Base-by-base conservation (phyloP, 2,113 vertebrate genomes). In the Aegotheles bennettii region DNA sequence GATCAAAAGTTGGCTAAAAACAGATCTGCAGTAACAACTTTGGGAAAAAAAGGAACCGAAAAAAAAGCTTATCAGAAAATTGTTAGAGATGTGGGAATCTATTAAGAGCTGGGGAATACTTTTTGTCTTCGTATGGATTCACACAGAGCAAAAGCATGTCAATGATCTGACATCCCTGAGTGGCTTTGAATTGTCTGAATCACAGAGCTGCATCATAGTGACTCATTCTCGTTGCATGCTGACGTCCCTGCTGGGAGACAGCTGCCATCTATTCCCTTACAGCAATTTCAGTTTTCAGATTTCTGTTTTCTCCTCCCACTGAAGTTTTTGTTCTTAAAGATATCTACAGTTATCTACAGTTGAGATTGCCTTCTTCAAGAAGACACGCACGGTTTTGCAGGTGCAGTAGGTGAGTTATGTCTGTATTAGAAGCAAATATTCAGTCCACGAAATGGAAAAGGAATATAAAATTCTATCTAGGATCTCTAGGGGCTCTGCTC, bases 171-270 rank as follows among this genome's bases (percentile, higher is more conserved):
- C 40, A 60, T 88, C 75, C 47, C 86, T 83, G 71, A 83, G 91
- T 38, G 67, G 88, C 60, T 94, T 82, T 95, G 85, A 79, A 59
- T 63, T 83, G 85, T 82, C 78, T 96, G 91, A 92, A 85, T 93
- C 83, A 92, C 75, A 82, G 71, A 82, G 29, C 56, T 95, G 93
- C 86, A 93, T 92, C 86, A 82, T 4, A 78, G 11, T 96, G 95
- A 94, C 93, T 93, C 94, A 93, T 63, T 87, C 84, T 74, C 5
- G 0, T 33, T 83, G 61, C 71, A 8, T 29, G 5, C 45, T 64
- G 70, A 71, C 63, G 51, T 79, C 71, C 79, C 79, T 85, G 89
- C 79, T 96, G 93, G 67, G 76, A 76, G 40, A 42, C 74, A 82
- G 45, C 48, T 90, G 75, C 79, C 33, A 13, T 17, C 26, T 83